Evolutionary conservation across 2,888 invertebrate species (phyloP).

Genomic region (Xanthorhoe spadicearia): DNA sequence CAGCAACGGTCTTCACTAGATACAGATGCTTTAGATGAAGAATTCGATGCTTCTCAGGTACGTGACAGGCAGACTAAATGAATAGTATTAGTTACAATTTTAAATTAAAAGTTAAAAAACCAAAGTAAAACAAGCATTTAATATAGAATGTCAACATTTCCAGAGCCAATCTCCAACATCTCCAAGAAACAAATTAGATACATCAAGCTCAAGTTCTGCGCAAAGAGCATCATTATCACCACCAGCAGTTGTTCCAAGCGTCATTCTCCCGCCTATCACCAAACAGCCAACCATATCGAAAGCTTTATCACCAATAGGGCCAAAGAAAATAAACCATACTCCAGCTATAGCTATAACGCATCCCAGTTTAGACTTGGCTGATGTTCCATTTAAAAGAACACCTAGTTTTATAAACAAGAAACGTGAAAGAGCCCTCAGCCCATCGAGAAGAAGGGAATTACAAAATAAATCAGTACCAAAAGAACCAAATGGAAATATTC

Average conservation of each 20-base stretch:
- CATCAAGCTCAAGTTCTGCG: constrained; percentile 66
- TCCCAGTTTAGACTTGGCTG: constrained; percentile 79
- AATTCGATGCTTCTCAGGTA: constrained; percentile 87
- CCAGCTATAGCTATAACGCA: constrained; percentile 86
- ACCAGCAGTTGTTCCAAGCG: constrained; percentile 77
- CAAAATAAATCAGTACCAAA: constrained; percentile 72
- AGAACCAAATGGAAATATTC: constrained; percentile 74
- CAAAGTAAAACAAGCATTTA: background rate
- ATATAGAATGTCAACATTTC: constrained; percentile 37
- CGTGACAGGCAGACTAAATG: constrained; percentile 2
- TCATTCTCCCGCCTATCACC: constrained; percentile 75
- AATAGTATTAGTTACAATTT: background rate
- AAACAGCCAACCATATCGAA: constrained; percentile 78
- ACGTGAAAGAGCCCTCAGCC: constrained; percentile 80
- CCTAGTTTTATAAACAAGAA: constrained; percentile 81
- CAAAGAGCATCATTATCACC: constrained; percentile 76
- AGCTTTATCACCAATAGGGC: constrained; percentile 61
- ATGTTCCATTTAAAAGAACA: constrained; percentile 78
- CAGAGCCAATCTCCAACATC: constrained; percentile 83
- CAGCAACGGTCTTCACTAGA: constrained; percentile 94
- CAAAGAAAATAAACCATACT: constrained; percentile 68
- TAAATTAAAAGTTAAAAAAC: background rate
- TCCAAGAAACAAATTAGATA: constrained; percentile 80
- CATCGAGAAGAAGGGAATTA: constrained; percentile 79
- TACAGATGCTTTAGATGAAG: constrained; percentile 91